A percentile compares a stretch with the other conserved stretches of the same genome.
Evolutionary conservation across 2,113 vertebrate species (phyloP).

Genomic region (zebrafish (Danio rerio)): DNA sequence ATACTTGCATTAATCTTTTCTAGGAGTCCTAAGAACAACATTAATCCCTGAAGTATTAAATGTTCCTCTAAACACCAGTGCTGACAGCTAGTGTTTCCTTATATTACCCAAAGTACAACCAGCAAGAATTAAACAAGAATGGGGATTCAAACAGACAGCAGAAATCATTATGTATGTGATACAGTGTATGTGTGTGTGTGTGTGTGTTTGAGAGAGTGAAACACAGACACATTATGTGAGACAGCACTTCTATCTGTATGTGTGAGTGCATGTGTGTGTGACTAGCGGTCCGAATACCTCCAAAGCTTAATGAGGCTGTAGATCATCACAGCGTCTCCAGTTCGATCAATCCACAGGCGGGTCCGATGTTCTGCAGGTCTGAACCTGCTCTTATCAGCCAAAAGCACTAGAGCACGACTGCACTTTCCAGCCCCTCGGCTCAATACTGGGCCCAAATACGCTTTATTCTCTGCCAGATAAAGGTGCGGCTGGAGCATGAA

Average conservation of each 20-base stretch:
- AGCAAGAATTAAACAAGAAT: not conserved
- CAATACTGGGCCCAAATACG: conserved; percentile 43
- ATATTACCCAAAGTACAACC: not conserved
- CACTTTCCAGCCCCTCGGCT: conserved; percentile 39
- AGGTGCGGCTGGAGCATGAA: conserved; percentile 18
- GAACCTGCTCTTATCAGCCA: conserved; percentile 68
- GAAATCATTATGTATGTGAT: not conserved
- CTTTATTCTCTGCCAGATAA: conserved; percentile 36
- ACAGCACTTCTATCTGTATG: not conserved
- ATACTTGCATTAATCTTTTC: not conserved
- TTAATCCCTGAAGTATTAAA: not conserved
- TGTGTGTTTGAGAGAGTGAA: not conserved
- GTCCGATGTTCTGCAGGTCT: conserved; percentile 59
- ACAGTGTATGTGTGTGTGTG: conserved; percentile 38
- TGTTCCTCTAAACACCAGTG: not conserved
- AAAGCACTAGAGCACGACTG: conserved; percentile 50
- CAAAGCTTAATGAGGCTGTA: conserved; percentile 73
- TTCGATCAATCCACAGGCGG: conserved; percentile 67
- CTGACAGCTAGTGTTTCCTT: not conserved
- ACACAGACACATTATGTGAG: conserved; percentile 8
- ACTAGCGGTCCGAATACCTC: conserved; percentile 32
- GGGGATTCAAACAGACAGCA: not conserved
- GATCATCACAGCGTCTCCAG: conserved; percentile 68
- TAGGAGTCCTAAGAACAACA: not conserved
- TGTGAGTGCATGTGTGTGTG: not conserved